phyloP scores from a whole-genome alignment of 1,140 invertebrate genomes.

The Trichogramma pretiosum region DNA sequence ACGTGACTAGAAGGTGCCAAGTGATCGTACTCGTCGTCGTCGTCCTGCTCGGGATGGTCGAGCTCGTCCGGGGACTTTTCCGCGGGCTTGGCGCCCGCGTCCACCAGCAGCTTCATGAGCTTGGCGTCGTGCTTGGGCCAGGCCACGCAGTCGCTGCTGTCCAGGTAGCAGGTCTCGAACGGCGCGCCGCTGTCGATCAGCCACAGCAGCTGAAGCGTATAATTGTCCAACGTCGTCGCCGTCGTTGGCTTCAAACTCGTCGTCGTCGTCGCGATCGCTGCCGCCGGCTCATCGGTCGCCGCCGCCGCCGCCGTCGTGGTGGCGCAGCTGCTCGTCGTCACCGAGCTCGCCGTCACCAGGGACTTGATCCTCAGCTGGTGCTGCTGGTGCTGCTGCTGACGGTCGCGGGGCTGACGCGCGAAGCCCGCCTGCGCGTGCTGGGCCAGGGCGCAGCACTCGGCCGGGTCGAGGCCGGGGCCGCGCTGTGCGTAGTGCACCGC shows the following conservation, averaged over 20 bases:
- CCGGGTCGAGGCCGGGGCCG: slow-evolving; percentile 45
- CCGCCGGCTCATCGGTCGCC: neutral
- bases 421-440: slow-evolving; percentile 40
- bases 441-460: slow-evolving; percentile 41
- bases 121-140: slow-evolving; percentile 51
- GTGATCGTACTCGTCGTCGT: slow-evolving; percentile 40
- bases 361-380: slow-evolving; percentile 24
- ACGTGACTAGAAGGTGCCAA: slow-evolving; percentile 47
- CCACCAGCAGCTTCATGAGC: slow-evolving; percentile 55
- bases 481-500: slow-evolving; percentile 72
- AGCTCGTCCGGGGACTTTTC: slow-evolving; percentile 42
- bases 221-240: slow-evolving; percentile 45
- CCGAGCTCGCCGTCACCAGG: neutral
- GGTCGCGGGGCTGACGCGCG: slow-evolving; percentile 12
- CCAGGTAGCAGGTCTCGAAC: slow-evolving; percentile 55
- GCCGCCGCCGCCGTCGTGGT: neutral
- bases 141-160: slow-evolving; percentile 41
- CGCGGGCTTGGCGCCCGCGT: slow-evolving; percentile 54
- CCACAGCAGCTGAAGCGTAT: slow-evolving; percentile 59
- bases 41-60: slow-evolving; percentile 29
- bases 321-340: neutral
- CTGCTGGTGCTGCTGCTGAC: neutral
- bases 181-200: slow-evolving; percentile 57
- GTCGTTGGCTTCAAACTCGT: neutral
- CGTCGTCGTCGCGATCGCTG: neutral